Base-by-base conservation (phyloP, 1,140 invertebrate genomes). In the Papilio xuthus region DNA sequence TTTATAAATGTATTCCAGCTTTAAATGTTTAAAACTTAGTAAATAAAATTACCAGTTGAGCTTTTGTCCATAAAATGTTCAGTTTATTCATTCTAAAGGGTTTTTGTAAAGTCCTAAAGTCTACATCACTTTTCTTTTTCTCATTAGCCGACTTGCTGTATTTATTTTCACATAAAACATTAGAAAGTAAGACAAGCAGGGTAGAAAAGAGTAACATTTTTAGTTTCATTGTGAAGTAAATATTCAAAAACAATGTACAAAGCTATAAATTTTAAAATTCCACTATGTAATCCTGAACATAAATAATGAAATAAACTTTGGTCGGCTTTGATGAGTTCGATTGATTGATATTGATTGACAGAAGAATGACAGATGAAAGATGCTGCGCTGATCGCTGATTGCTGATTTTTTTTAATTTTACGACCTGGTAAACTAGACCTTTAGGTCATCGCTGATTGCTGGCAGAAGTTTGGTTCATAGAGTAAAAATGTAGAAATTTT, bases 41-140 rank as follows among this genome's bases (percentile, higher is more conserved):
- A 53, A 44, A 10, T 75, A 78, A 78, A 47, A 32, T 77, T 94
- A 98, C 97, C 88, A 97, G 96, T 93, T 96, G 95, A 2, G 97
- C 97, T 94, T 98, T 98, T 0, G 95, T 92, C 97, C 97, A 98
- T 12, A 98, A 89, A 50, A 97, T 86, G 93, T 98, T 98, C 7
- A 98, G 90, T 93, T 98, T 98, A 12, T 96, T 95, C 96, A 98
- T 98, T 80, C 97, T 94, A 93, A 97, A 98, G 4, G 97, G 97
- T 86, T 96, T 96, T 69, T 97, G 96, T 9, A 97, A 89, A 50
- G 78, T 95, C 94, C 85, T 96, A 88, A 88, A 96, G 90, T 87
- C 94, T 85, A 81, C 89, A 89, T 83, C 93, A 82, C 77, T 92
- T 82, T 89, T 94, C 60, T 94, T 84, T 71, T 94, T 89, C 79